A percentile compares a stretch with the other conserved stretches of the same genome.
phyloP scores from a whole-genome alignment of 2,113 vertebrate species.

The Mastomys natalensis region DNA sequence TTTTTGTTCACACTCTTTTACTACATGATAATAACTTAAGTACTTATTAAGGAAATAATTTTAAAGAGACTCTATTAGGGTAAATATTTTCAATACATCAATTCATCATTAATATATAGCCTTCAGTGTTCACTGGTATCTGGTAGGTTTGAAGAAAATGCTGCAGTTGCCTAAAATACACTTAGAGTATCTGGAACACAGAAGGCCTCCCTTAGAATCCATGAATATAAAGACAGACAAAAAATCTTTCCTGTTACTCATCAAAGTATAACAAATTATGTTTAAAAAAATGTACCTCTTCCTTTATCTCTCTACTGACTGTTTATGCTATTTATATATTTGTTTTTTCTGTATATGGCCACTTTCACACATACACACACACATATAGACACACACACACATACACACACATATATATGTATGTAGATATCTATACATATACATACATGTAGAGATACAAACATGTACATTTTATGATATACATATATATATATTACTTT shows the following conservation, averaged over 20 bases:
- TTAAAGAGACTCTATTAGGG: neutral
- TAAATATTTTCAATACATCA: constrained; percentile 24
- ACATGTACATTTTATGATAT: no score
- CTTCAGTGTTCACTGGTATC: neutral
- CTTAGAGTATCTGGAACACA: neutral
- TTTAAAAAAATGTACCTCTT: neutral
- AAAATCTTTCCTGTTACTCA: neutral
- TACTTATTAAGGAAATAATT: constrained; percentile 32
- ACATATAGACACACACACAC: neutral
- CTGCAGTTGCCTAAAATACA: neutral
- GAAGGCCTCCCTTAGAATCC: neutral
- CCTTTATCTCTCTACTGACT: neutral
- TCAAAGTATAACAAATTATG: neutral
- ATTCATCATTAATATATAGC: neutral
- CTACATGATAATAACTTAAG: neutral
- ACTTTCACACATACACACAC: neutral
- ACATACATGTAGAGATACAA: no score
- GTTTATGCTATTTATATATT: neutral
- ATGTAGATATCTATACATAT: no score
- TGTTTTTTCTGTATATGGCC: neutral
- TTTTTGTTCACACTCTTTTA: neutral
- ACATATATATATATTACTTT: no score
- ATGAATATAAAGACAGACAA: neutral
- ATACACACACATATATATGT: neutral
- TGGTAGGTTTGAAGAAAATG: neutral